phyloP scores from a whole-genome alignment of 1,140 invertebrate genomes.

The Aphidius gifuensis region DNA sequence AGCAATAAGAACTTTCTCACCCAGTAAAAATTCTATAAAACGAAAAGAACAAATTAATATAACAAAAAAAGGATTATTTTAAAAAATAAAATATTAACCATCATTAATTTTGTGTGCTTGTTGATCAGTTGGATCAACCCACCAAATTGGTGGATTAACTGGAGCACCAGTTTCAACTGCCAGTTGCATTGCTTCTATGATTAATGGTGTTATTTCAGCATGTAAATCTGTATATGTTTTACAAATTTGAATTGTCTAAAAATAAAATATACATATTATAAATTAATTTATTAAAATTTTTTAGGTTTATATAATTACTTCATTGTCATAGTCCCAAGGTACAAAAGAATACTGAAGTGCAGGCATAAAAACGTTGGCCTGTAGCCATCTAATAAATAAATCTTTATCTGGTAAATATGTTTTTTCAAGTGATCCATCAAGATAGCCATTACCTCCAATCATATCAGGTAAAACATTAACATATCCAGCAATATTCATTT shows the following conservation, averaged over 20 bases:
- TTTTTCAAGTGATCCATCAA: conserved; percentile 50
- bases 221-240: conserved; percentile 68
- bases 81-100: conserved; percentile 28
- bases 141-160: conserved; percentile 89
- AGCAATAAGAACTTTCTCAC: conserved; percentile 80
- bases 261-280: conserved; percentile 25
- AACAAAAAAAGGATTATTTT: conserved; percentile 7
- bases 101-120: conserved; percentile 66
- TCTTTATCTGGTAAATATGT: conserved; percentile 64
- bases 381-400: conserved; percentile 87
- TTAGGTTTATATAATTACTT: conserved; percentile 46
- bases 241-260: conserved; percentile 64
- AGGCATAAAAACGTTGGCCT: conserved; percentile 84
- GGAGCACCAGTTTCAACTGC: conserved; percentile 66
- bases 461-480: conserved; percentile 84
- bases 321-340: conserved; percentile 81
- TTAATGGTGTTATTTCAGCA: conserved; percentile 62
- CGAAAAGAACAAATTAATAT: conserved; percentile 44
- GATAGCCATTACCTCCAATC: conserved; percentile 86
- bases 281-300: conserved; percentile 8
- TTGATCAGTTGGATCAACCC: conserved; percentile 71
- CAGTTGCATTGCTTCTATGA: conserved; percentile 61
- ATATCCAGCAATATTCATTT: conserved; percentile 82
- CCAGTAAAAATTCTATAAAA: conserved; percentile 76
- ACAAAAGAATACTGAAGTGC: conserved; percentile 82